phyloP scores from a whole-genome alignment of 2,888 invertebrate genomes.

The Limnephilus lunatus region DNA sequence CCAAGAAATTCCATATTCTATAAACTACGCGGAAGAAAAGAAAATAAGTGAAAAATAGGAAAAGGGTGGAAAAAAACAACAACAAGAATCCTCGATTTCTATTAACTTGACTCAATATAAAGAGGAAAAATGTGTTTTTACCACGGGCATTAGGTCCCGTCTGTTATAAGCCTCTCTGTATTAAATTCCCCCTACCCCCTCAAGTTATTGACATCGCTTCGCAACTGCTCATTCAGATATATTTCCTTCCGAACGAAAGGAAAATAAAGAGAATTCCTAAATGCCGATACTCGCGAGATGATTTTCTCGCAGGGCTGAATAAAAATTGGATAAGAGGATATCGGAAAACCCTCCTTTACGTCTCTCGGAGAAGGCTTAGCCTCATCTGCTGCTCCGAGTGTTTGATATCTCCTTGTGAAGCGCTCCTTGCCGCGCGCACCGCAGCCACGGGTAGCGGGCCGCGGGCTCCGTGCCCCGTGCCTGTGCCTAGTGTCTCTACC shows the following conservation, averaged over 20 bases:
- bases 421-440: background rate
- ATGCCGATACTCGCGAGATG: constrained; percentile 58
- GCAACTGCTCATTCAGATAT: constrained; percentile 44
- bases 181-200: constrained; percentile 4
- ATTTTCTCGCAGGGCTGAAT: constrained; percentile 54
- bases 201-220: constrained; percentile 53
- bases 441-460: background rate
- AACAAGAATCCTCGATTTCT: constrained; percentile 56
- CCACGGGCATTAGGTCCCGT: constrained; percentile 46
- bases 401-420: constrained; percentile 14
- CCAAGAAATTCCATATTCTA: constrained; percentile 5
- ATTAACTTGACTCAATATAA: constrained; percentile 57
- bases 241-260: constrained; percentile 36
- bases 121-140: constrained; percentile 55
- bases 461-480: background rate
- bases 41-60: constrained; percentile 35
- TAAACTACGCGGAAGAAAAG: constrained; percentile 16
- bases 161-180: constrained; percentile 37
- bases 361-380: constrained; percentile 44
- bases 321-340: constrained; percentile 62
- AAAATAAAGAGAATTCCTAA: constrained; percentile 58
- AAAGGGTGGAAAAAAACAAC: constrained; percentile 48
- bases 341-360: constrained; percentile 51
- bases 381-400: background rate
- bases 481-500: too few species aligned